These are phyloP conservation scores for Plebejus anna DNA, from an alignment of 2,888 invertebrate species.

Conservation along the genomic window DNA sequence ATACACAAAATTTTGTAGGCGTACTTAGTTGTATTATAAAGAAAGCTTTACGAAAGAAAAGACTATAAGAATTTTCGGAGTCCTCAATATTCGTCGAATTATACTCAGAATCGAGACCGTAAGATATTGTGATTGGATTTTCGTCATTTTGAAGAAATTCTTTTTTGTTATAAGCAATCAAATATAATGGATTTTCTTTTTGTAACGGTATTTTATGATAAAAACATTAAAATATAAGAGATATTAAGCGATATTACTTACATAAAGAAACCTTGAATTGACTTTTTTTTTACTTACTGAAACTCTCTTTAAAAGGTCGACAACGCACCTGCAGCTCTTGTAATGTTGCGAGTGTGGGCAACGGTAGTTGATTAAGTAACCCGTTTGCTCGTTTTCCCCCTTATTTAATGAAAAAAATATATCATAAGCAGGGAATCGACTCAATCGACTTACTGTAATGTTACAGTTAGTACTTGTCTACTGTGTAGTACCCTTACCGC, in stretches of 20 bases:
- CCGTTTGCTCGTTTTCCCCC: too few relatives aligned
- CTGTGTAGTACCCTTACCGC: too few relatives aligned
- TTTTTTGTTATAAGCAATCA: conserved; percentile 10
- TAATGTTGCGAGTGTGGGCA: too few relatives aligned
- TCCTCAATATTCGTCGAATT: conserved; percentile 16
- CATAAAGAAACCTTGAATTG: too few relatives aligned
- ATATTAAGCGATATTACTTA: not conserved
- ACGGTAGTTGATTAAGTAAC: too few relatives aligned
- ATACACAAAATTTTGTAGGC: not conserved
- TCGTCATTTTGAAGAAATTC: not conserved
- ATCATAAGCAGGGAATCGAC: too few relatives aligned
- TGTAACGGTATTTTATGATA: not conserved
- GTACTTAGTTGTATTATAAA: not conserved
- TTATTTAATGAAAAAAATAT: too few relatives aligned
- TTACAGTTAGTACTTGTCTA: too few relatives aligned
- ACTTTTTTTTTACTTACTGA: too few relatives aligned
- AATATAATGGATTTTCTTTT: not conserved
- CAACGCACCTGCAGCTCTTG: too few relatives aligned
- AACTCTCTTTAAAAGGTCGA: too few relatives aligned
- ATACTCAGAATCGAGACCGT: conserved; percentile 1
- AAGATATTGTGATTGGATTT: conserved; percentile 23
- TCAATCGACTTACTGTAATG: too few relatives aligned
- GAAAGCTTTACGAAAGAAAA: not conserved
- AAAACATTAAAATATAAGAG: not conserved
- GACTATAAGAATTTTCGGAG: not conserved